Evolutionary conservation across 2,797 vertebrate species (phyloP), one percentile per base, ranked within the genome.

Genomic region (Pipistrellus pygmaeus): DNA sequence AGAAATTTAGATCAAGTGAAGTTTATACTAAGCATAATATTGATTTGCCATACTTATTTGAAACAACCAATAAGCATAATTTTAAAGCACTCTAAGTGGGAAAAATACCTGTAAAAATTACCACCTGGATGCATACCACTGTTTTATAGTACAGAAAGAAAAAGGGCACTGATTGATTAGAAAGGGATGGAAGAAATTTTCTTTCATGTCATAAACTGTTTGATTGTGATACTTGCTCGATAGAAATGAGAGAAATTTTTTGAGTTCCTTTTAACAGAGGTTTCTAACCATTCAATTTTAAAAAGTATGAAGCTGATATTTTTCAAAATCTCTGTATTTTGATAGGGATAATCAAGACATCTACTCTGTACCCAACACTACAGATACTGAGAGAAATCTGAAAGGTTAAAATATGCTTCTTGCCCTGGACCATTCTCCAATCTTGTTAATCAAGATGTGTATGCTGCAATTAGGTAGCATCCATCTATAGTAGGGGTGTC

Each of bases 381-480:
- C 35, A 84, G 44, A 84, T 87, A 72, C 21, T 81, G 23, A 85
- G 94, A 87, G 44, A 92, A 94, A 75, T 68, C 9, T 14, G 5
- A 35, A 71, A 41, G 3, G 30, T 80, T 85, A 90, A 92, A 77
- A 64, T 82, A 73, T n/a, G 8, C 27, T 71, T 73, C 44, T 13
- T 84, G 41, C 5, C 84, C 55, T 60, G 69, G 25, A 84, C 32
- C 89, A 81, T 77, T 87, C 84, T 66, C 51, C 53, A 62, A 3
- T 73, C 88, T 88, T 94, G 62, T 76, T 95, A 84, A 88, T 95
- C 38, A 44, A 72, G 55, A 85, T 53, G 62, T 77, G 38, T 86
- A 12, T 78, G 69, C 12, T 82, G 73, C 78, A 88, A 88, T 85
- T 82, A 92, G n/a, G 44, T 27, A 71, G 46, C 25, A 82, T n/a